These are phyloP conservation scores for Morelia viridis DNA, from an alignment of 2,797 vertebrate genomes.

Conservation along the genomic window DNA sequence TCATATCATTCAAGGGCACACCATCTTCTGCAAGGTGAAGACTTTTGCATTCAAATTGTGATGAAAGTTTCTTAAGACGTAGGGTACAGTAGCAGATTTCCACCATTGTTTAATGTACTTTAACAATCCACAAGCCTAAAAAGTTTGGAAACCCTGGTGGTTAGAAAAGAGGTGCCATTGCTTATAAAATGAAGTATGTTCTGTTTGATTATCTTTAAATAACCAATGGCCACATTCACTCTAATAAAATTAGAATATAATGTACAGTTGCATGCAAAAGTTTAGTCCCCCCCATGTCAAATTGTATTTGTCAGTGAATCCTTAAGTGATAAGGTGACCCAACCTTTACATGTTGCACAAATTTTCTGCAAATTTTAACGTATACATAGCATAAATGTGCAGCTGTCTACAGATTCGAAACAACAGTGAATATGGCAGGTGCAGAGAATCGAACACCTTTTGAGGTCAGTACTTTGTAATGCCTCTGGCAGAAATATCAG, in stretches of 20 bases:
- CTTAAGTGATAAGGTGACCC: background rate
- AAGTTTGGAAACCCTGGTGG: background rate
- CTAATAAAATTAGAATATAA: background rate
- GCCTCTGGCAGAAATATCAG: background rate
- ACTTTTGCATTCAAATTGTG: background rate
- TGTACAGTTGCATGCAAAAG: background rate
- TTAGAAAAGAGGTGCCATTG: background rate
- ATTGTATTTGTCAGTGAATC: background rate
- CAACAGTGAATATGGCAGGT: background rate
- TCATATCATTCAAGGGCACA: slow-evolving; percentile 50
- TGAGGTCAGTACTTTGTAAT: background rate
- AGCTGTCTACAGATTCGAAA: background rate
- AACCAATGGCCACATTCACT: background rate
- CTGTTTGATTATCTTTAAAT: background rate
- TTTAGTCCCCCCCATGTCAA: background rate
- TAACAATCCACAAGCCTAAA: background rate
- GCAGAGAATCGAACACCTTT: background rate
- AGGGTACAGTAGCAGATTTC: background rate
- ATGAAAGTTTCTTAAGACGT: background rate
- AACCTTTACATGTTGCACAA: background rate
- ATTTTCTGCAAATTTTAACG: background rate
- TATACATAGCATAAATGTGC: background rate
- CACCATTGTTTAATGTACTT: background rate
- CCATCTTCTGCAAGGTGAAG: background rate
- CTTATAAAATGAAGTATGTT: background rate